Percentiles rank a stretch among this genome's conserved stretches.
Conservation (phyloP, 2,113 vertebrate genomes). For the Oncorhynchus nerka region DNA sequence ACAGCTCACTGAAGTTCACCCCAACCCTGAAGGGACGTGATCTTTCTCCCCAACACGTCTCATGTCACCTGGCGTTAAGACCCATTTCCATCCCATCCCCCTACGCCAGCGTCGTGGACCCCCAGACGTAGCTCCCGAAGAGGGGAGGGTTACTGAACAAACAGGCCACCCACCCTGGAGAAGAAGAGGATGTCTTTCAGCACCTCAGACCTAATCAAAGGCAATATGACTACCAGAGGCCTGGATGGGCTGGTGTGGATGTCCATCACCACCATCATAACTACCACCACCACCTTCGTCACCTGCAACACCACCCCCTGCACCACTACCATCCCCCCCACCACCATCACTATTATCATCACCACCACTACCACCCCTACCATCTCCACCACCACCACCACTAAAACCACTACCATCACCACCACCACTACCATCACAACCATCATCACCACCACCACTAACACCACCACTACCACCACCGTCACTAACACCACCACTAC, state of each 20-base stretch:
- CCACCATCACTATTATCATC: no score
- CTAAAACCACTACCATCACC: no score
- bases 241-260: background rate
- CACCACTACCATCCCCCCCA: no score
- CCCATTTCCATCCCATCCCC: background rate
- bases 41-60: constrained; percentile 22
- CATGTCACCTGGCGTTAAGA: background rate
- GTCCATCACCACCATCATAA: no score
- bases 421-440: no score
- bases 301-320: no score
- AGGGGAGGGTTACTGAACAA: constrained; percentile 27
- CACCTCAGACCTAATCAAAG: background rate
- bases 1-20: background rate
- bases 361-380: no score
- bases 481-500: no score
- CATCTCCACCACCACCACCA: fast-evolving
- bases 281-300: no score
- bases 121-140: background rate
- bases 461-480: fast-evolving
- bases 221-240: background rate
- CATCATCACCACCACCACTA: fast-evolving
- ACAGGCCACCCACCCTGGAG: constrained; percentile 16
- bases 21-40: constrained; percentile 22
- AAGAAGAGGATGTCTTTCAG: background rate
- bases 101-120: background rate